phyloP scores from a whole-genome alignment of 2,113 vertebrate genomes.

The Pyrgilauda ruficollis region DNA sequence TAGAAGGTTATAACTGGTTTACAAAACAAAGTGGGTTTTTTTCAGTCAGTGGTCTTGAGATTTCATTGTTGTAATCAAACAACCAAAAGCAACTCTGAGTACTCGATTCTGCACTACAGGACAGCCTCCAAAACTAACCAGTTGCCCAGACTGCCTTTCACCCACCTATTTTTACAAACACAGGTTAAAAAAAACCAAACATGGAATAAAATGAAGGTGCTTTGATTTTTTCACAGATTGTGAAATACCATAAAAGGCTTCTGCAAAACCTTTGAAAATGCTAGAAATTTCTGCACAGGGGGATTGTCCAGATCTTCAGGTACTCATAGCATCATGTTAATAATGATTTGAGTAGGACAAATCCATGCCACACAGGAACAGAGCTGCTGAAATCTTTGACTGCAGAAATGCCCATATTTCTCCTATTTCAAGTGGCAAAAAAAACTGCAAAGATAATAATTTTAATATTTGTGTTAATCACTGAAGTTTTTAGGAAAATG shows the following conservation, averaged over 20 bases:
- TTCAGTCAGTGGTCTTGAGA: background rate
- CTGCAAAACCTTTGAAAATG: background rate
- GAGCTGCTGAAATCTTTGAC: background rate
- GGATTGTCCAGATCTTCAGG: background rate
- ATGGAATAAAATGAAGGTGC: background rate
- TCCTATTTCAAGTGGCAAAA: background rate
- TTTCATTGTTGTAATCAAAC: background rate
- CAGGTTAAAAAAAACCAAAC: background rate
- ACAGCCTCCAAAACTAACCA: background rate
- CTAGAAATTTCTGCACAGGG: background rate
- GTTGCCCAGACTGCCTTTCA: background rate
- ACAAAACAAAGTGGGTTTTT: background rate
- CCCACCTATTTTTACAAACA: background rate
- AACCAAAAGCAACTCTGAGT: background rate
- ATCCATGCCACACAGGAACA: background rate
- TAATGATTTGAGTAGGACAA: background rate
- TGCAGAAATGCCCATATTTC: background rate
- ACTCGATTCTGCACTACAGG: background rate
- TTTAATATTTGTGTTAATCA: background rate
- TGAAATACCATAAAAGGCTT: background rate
- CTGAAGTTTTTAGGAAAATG: background rate
- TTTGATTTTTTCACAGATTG: background rate
- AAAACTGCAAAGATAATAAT: background rate
- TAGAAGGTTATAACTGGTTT: background rate
- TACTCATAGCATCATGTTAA: background rate